Evolutionary conservation across 2,888 invertebrate genomes (phyloP).

Genomic region (Melanostoma mellinum): DNA sequence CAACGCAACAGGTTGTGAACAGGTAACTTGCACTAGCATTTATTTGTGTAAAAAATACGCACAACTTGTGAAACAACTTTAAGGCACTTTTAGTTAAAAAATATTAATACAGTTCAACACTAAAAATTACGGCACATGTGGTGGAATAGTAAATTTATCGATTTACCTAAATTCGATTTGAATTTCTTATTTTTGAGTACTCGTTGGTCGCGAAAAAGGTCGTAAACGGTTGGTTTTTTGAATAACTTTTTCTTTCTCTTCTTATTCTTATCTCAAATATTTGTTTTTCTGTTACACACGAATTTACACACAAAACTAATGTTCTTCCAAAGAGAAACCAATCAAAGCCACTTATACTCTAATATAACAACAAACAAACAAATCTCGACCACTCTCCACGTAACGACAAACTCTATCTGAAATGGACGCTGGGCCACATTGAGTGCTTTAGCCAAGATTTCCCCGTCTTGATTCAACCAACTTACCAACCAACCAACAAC

Average conservation of each 20-base stretch:
- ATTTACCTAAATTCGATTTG: slow-evolving; percentile 18
- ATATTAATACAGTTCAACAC: slow-evolving; percentile 8
- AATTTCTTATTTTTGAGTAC: slow-evolving; percentile 44
- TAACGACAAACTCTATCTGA: slow-evolving; percentile 81
- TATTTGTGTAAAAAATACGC: slow-evolving; percentile 21
- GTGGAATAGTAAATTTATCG: slow-evolving; percentile 6
- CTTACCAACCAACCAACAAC: slow-evolving; percentile 38
- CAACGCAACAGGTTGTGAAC: slow-evolving; percentile 71
- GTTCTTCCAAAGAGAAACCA: not conserved
- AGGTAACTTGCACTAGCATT: slow-evolving; percentile 66
- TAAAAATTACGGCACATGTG: slow-evolving; percentile 60
- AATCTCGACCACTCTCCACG: slow-evolving; percentile 81
- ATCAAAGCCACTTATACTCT: slow-evolving; percentile 12
- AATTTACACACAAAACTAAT: not conserved
- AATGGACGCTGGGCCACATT: slow-evolving; percentile 77
- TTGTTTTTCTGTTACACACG: slow-evolving; percentile 4
- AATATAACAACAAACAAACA: slow-evolving; percentile 25
- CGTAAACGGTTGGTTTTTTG: slow-evolving; percentile 46
- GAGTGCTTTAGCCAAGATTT: slow-evolving; percentile 73
- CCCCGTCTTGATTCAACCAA: slow-evolving; percentile 33
- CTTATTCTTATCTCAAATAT: slow-evolving; percentile 9
- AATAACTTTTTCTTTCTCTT: slow-evolving; percentile 3
- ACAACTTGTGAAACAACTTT: slow-evolving; percentile 19
- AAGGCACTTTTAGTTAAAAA: slow-evolving; percentile 53
- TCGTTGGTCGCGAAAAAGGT: slow-evolving; percentile 53